Base-by-base conservation (phyloP, 2,888 invertebrate genomes). In the Cheilosia vulpina region DNA sequence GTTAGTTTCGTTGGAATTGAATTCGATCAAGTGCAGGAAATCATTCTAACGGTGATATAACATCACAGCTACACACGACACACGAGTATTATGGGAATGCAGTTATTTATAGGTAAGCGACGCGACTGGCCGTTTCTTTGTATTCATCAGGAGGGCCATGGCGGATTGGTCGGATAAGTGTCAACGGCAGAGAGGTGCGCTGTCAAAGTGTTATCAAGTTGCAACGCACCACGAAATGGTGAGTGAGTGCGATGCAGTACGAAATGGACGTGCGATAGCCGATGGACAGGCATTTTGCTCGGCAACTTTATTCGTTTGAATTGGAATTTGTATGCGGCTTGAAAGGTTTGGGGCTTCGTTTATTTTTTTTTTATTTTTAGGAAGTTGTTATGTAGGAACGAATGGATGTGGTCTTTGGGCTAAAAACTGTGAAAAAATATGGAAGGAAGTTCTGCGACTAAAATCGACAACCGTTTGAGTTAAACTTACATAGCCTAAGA, bases 21-120 rank as follows among this genome's bases (percentile, higher is more conserved):
- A 84, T 84, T 79, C 84, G 84, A 84, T 84, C 84, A 84, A 84
- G 80, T 84, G 84, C 84, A 84, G 84, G 84, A 84, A 84, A 84
- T 84, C 75, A 80, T 84, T 84, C 84, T 84, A 84, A 84, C 84
- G 84, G 84, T 84, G 84, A 71, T 76, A 79, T 75, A 69, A 63
- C 72, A 57, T 78, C 68, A 45, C 73, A 53, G 52, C 47, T 55
- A 17, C 4, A 9, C n/a, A n/a, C n/a, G n/a, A n/a, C 21, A 21
- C 21, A 21, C 41, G 27, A 5, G 15, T 47, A 7, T 45, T 52
- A 19, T 15, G 24, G 11, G 69, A 76, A 65, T 84, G 84, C 84
- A 84, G 84, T 84, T 63, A 50, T 34, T 15, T 34, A n/a, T 17
- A 53, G 43, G 15, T 38, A 38, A 13, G 38, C 13, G 31, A 31